phyloP scores from a whole-genome alignment of 2,888 invertebrate genomes.

The Escarpia spicata region DNA sequence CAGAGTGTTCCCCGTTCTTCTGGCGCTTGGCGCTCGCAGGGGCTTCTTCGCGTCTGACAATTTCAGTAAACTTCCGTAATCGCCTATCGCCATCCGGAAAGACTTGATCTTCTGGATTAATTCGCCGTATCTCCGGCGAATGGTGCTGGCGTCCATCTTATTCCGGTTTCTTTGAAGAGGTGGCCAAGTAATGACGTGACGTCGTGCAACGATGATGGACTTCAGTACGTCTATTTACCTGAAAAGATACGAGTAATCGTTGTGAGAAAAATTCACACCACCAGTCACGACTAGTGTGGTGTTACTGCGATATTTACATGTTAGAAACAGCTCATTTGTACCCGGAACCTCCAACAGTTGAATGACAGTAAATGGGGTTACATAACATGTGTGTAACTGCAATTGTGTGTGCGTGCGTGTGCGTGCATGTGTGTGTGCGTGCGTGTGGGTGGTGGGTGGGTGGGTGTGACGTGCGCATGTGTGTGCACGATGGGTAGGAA shows the following conservation, averaged over 20 bases:
- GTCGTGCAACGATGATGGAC: not conserved
- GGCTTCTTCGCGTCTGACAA: not conserved
- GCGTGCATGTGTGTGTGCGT: too few species aligned
- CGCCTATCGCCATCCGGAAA: conserved; percentile 16
- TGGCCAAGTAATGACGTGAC: not conserved
- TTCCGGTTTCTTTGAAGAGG: not conserved
- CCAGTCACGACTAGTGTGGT: not conserved
- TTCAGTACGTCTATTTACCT: not conserved
- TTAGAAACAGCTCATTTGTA: not conserved
- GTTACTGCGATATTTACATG: not conserved
- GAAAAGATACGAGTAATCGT: not conserved
- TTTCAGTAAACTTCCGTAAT: not conserved
- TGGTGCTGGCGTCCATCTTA: not conserved
- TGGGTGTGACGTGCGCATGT: too few species aligned
- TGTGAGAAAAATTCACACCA: not conserved
- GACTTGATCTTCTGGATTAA: conserved; percentile 3
- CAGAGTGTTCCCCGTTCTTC: not conserved
- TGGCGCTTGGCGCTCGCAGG: not conserved
- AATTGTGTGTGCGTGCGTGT: too few species aligned
- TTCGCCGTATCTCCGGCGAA: conserved; percentile 1
- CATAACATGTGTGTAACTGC: not conserved
- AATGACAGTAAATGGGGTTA: not conserved
- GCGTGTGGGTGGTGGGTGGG: too few species aligned
- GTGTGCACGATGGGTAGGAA: too few species aligned
- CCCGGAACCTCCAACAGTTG: not conserved